Conservation (phyloP, 2,888 invertebrate genomes). For the Dione juno region DNA sequence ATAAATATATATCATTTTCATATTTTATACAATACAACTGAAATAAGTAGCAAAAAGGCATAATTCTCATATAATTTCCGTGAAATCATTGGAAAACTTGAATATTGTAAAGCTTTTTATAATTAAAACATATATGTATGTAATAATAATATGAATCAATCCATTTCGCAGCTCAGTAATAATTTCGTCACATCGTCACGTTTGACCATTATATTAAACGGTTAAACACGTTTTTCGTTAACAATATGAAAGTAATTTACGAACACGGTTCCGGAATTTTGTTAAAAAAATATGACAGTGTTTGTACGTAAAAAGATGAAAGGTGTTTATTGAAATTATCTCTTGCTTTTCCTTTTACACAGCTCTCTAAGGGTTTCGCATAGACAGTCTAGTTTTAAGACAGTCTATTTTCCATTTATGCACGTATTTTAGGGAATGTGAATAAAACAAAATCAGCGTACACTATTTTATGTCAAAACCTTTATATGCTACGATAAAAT, state of each 20-base stretch:
- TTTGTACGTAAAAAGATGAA: not conserved
- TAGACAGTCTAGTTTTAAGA: no score
- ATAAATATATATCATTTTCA: not conserved
- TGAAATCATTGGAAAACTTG: no score
- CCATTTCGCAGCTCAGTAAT: not conserved
- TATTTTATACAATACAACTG: no score
- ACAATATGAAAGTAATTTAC: conserved; percentile 8
- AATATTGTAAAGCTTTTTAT: not conserved
- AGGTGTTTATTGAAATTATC: not conserved
- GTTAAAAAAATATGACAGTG: not conserved
- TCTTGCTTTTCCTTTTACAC: not conserved
- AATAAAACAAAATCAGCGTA: no score
- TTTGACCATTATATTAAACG: not conserved
- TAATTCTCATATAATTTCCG: no score
- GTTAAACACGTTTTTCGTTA: conserved; percentile 12
- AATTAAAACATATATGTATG: no score
- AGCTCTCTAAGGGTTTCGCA: not conserved
- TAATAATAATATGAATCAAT: not conserved
- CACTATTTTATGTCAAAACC: no score
- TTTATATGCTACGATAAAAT: no score
- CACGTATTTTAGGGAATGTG: no score
- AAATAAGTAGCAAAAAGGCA: no score
- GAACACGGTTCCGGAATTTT: not conserved
- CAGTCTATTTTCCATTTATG: no score
- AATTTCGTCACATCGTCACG: conserved; percentile 16